Conservation (phyloP, 2,113 vertebrate genomes). For the Hydrolagus affinis region DNA sequence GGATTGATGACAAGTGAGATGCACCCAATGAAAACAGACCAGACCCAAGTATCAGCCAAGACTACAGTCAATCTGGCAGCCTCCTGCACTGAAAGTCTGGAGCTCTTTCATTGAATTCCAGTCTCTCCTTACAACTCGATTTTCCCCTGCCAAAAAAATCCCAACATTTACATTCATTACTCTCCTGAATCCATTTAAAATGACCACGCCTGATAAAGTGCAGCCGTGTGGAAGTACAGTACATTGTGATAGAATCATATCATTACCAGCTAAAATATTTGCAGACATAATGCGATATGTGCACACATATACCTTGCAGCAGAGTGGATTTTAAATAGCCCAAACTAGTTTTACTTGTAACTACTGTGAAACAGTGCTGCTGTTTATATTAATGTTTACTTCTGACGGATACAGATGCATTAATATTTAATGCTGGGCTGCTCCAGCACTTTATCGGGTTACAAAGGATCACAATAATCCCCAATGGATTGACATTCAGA, state of each 20-base stretch:
- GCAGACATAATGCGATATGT: not conserved
- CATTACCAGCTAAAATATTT: not conserved
- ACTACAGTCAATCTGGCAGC: not conserved
- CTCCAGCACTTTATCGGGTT: not conserved
- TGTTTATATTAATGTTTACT: not conserved
- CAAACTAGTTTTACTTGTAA: not conserved
- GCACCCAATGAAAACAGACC: not conserved
- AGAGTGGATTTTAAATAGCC: not conserved
- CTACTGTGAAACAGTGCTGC: not conserved
- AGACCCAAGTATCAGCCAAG: not conserved
- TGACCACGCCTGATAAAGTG: too few species aligned
- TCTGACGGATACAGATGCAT: not conserved
- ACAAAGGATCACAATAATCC: too few species aligned
- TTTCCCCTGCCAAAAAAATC: not conserved
- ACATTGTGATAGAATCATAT: not conserved
- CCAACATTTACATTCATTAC: not conserved
- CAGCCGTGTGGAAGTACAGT: too few species aligned
- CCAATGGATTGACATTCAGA: too few species aligned
- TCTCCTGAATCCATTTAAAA: not conserved
- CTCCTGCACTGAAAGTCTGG: too few species aligned
- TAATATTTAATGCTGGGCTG: not conserved
- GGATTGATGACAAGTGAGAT: not conserved
- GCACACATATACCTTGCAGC: not conserved
- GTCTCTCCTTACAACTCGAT: not conserved
- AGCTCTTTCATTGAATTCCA: not conserved